Percentiles rank a stretch among this genome's conserved stretches.
phyloP scores from a whole-genome alignment of 2,113 vertebrate genomes.

The Serilophus lunatus region DNA sequence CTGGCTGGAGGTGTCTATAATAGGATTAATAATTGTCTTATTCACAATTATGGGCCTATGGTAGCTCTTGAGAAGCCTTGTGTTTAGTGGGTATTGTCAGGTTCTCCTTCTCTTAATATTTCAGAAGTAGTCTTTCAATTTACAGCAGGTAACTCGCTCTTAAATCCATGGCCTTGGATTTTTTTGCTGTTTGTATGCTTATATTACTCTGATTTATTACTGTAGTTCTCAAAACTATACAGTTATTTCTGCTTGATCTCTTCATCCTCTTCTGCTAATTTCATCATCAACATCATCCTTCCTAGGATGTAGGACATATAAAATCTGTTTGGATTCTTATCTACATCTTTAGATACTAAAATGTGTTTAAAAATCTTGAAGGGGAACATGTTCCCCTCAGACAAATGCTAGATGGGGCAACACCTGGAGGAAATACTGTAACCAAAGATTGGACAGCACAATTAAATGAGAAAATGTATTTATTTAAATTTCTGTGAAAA shows the following conservation, averaged over 20 bases:
- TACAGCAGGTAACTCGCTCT: neutral
- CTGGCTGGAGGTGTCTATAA: rapidly evolving
- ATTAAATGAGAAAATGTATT: neutral
- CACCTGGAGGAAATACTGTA: neutral
- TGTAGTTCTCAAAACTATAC: neutral
- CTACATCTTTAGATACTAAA: neutral
- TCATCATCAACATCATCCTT: neutral
- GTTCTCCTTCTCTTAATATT: neutral
- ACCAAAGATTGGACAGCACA: neutral
- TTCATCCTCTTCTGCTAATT: neutral
- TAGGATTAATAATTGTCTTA: neutral
- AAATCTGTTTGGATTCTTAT: neutral
- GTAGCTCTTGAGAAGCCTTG: neutral
- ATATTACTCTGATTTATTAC: neutral
- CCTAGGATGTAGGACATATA: neutral
- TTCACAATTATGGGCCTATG: neutral
- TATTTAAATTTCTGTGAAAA: neutral
- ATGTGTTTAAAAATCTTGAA: neutral
- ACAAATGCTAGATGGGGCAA: neutral
- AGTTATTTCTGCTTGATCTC: neutral
- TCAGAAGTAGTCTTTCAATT: neutral
- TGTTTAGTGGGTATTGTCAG: neutral
- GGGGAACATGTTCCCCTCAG: neutral
- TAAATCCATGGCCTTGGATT: neutral
- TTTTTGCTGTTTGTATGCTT: neutral